phyloP scores from a whole-genome alignment of 37 sponge, comb jelly and placozoan species.

The Aphrocallistes beatrix region DNA sequence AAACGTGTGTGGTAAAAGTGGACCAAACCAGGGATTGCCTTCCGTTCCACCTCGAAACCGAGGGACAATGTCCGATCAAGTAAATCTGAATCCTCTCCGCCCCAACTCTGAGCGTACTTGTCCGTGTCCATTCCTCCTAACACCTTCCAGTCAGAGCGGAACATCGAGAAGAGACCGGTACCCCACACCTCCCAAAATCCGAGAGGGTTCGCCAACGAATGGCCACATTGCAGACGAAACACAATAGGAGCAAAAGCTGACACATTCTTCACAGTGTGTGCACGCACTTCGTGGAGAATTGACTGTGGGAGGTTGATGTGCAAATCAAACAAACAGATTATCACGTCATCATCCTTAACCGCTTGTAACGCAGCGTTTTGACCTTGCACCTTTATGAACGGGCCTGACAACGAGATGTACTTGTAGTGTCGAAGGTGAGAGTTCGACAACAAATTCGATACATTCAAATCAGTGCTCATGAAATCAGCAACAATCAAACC shows the following conservation, averaged over 20 bases:
- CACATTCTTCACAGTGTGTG: not conserved
- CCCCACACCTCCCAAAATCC: conserved; percentile 10
- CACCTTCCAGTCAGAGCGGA: not conserved
- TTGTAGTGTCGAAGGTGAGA: not conserved
- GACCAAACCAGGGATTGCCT: not conserved
- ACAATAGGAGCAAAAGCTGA: conserved; percentile 1
- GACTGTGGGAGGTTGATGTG: not conserved
- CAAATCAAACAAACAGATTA: not conserved
- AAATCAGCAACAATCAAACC: not conserved
- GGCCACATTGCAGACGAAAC: not conserved
- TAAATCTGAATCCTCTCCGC: conserved; percentile 5
- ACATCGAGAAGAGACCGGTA: not conserved
- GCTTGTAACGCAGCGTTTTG: not conserved
- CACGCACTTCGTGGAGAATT: not conserved
- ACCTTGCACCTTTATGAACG: not conserved
- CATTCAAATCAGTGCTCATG: not conserved
- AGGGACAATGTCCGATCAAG: not conserved
- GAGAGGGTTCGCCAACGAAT: not conserved
- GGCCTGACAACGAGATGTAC: not conserved
- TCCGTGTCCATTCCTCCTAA: not conserved
- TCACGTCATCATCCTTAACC: not conserved
- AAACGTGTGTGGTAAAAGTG: not conserved
- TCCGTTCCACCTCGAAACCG: not conserved
- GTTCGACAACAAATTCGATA: not conserved
- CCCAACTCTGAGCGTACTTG: not conserved